These are phyloP conservation scores for Lepilemur septentrionalis DNA, from an alignment of 2,797 vertebrate species.

Conservation along the genomic window DNA sequence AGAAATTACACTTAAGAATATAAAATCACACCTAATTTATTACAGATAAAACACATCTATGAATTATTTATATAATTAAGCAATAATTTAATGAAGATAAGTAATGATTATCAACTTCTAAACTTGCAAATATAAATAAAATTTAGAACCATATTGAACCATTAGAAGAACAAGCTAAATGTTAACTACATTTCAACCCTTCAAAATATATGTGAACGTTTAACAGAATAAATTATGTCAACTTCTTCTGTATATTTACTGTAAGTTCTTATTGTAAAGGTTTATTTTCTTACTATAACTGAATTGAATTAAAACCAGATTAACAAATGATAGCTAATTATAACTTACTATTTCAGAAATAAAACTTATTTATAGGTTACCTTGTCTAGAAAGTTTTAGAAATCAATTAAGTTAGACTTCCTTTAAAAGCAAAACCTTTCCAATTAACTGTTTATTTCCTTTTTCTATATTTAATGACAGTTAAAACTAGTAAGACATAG, in stretches of 20 bases:
- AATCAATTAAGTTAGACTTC: neutral
- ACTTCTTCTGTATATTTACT: neutral
- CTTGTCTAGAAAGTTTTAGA: slow-evolving; percentile 22
- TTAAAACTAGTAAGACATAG: neutral
- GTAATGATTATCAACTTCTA: neutral
- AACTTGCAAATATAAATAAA: neutral
- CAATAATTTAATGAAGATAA: neutral
- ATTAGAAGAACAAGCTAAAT: slow-evolving; percentile 24
- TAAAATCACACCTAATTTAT: neutral
- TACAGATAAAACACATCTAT: neutral
- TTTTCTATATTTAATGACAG: slow-evolving; percentile 4
- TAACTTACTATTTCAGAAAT: neutral
- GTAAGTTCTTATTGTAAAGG: neutral
- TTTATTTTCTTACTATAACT: slow-evolving; percentile 17
- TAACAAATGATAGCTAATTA: slow-evolving; percentile 37
- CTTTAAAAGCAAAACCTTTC: slow-evolving; percentile 38
- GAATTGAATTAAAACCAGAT: slow-evolving; percentile 14
- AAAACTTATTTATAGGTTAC: neutral
- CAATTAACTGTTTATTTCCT: neutral
- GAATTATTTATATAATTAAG: neutral
- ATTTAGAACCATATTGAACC: neutral
- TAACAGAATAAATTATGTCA: slow-evolving; percentile 39
- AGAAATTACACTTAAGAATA: slow-evolving; percentile 64
- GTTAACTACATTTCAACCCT: neutral
- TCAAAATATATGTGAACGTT: neutral